phyloP scores from a whole-genome alignment of 2,113 vertebrate genomes.

The Neotragus moschatus region DNA sequence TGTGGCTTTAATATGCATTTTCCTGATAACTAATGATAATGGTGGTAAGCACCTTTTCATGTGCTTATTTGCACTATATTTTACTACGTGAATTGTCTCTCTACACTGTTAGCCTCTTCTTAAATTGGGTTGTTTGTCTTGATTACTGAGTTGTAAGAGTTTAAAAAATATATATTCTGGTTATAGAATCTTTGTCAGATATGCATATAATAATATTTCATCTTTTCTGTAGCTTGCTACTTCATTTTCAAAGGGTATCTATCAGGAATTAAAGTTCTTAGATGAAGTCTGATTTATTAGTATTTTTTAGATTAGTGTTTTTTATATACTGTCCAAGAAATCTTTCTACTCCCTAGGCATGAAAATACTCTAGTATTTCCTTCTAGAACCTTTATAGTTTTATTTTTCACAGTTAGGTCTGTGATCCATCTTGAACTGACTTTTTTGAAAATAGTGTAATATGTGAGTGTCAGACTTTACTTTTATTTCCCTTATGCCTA shows the following conservation, averaged over 20 bases:
- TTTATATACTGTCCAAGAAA: neutral
- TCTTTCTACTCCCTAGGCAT: neutral
- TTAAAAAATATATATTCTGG: neutral
- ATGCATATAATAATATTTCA: neutral
- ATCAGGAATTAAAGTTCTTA: neutral
- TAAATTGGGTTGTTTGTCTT: neutral
- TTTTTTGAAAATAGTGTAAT: neutral
- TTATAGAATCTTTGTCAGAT: neutral
- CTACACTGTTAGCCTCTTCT: neutral
- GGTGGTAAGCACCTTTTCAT: neutral
- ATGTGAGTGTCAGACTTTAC: neutral
- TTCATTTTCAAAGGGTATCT: neutral
- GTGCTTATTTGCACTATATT: neutral
- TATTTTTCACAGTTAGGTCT: neutral
- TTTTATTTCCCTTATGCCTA: neutral
- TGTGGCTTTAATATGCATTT: neutral
- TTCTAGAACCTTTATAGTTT: neutral
- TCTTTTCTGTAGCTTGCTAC: neutral
- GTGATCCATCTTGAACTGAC: neutral
- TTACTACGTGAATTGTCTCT: neutral
- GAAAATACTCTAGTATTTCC: neutral
- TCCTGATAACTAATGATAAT: neutral
- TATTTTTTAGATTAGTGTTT: neutral
- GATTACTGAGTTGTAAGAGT: neutral
- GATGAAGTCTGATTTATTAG: neutral